phyloP scores from a whole-genome alignment of 2,888 invertebrate genomes.

The Cryptops parisi region DNA sequence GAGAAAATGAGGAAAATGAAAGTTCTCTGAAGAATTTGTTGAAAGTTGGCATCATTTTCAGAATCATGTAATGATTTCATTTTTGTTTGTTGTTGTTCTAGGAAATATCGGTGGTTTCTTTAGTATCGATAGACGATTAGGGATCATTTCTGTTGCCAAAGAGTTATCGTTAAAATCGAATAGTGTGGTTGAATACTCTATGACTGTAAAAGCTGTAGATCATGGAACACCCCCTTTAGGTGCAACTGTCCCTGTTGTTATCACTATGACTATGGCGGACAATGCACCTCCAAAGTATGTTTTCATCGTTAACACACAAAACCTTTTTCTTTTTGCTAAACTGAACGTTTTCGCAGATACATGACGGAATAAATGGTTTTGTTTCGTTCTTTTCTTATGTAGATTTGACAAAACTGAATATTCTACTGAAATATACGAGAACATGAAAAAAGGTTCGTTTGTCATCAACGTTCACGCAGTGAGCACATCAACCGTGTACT shows the following conservation, averaged over 20 bases:
- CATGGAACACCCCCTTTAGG: constrained; percentile 58
- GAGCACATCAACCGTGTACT: constrained; percentile 62
- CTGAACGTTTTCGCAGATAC: neutral
- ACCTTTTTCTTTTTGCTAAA: neutral
- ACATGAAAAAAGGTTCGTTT: constrained; percentile 60
- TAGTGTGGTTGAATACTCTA: constrained; percentile 74
- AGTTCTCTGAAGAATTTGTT: too few species aligned
- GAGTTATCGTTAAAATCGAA: constrained; percentile 42
- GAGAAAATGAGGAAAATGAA: too few species aligned
- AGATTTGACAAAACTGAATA: constrained; percentile 35
- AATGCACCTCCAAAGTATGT: constrained; percentile 60
- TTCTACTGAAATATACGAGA: constrained; percentile 64
- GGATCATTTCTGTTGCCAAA: constrained; percentile 41
- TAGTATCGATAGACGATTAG: constrained; percentile 60
- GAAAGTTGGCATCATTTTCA: too few species aligned
- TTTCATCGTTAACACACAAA: neutral
- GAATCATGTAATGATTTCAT: too few species aligned
- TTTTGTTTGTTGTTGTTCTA: too few species aligned
- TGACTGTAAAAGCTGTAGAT: constrained; percentile 67
- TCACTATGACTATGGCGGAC: constrained; percentile 74
- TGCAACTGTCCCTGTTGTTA: constrained; percentile 68
- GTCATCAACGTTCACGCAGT: constrained; percentile 65
- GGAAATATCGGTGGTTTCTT: constrained; percentile 80
- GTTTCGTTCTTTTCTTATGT: constrained; percentile 18
- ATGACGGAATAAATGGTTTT: neutral